These are phyloP conservation scores for Leptinotarsa undecemlineata DNA, from an alignment of 1,140 invertebrate species.

Conservation along the genomic window DNA sequence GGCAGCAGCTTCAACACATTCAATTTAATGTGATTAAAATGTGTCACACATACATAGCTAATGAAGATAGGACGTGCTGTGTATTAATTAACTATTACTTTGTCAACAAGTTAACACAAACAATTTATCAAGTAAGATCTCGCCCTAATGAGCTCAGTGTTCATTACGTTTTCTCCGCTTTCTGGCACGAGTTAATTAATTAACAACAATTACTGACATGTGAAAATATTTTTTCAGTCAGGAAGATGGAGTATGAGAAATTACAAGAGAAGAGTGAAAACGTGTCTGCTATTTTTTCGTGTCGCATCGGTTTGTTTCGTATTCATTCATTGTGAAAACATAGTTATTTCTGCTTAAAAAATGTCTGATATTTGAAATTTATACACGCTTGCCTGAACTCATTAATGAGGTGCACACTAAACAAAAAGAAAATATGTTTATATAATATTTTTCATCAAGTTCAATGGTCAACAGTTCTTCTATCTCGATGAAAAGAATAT, in stretches of 20 bases:
- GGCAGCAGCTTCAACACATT: conserved; percentile 21
- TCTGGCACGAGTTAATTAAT: conserved; percentile 23
- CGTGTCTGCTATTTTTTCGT: neutral
- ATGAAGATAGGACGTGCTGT: conserved; percentile 28
- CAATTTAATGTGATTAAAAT: conserved; percentile 29
- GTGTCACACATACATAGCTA: conserved; percentile 30
- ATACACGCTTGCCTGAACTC: too few species aligned
- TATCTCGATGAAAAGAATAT: too few species aligned
- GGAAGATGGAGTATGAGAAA: neutral
- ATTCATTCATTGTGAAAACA: neutral
- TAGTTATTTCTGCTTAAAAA: neutral
- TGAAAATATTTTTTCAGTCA: conserved; percentile 1
- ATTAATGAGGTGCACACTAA: too few species aligned
- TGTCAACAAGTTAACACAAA: conserved; percentile 30
- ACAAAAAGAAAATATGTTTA: too few species aligned
- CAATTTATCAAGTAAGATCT: conserved; percentile 32
- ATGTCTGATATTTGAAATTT: too few species aligned
- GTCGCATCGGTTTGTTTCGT: neutral
- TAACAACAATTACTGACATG: conserved; percentile 25
- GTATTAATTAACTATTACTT: conserved; percentile 31
- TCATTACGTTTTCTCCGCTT: conserved; percentile 20
- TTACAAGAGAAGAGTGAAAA: neutral
- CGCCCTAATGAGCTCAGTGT: conserved; percentile 22
- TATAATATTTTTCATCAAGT: too few species aligned
- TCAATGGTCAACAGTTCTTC: too few species aligned